Conservation (phyloP, 2,113 vertebrate genomes). For the Halichoeres trimaculatus region DNA sequence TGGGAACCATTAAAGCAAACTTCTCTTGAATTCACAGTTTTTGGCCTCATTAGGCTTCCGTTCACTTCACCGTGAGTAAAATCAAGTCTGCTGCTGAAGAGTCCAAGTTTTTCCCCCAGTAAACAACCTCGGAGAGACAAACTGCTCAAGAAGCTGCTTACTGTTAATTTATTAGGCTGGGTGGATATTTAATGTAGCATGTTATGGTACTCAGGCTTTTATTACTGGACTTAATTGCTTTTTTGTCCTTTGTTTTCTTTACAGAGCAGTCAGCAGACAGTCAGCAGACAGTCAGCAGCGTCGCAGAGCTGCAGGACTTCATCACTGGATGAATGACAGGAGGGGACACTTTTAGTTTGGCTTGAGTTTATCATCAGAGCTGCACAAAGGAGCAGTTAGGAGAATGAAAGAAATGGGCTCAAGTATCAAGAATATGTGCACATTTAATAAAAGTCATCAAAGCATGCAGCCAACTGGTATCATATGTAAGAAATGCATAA, state of each 20-base stretch:
- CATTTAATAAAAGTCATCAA: no score
- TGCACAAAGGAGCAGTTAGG: neutral
- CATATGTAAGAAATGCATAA: no score
- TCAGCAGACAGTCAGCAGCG: conserved; percentile 24
- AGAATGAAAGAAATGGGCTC: no score
- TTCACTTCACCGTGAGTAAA: neutral
- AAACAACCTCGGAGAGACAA: conserved; percentile 65
- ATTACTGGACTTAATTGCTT: conserved; percentile 74
- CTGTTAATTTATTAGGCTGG: conserved; percentile 70
- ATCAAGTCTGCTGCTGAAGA: neutral
- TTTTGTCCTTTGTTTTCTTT: conserved; percentile 81
- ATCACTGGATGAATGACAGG: neutral
- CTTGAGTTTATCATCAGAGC: no score
- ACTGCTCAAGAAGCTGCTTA: conserved; percentile 68
- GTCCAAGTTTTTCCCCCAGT: conserved; percentile 51
- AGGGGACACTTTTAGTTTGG: no score
- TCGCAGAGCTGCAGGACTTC: conserved; percentile 6
- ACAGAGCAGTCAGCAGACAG: conserved; percentile 45
- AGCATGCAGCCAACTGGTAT: no score
- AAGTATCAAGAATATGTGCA: no score
- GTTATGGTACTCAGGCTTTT: conserved; percentile 76
- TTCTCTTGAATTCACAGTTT: neutral
- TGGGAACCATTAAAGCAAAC: neutral
- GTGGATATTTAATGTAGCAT: conserved; percentile 81
- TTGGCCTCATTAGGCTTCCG: neutral